Base-by-base conservation (phyloP, 1,140 invertebrate genomes). In the Neodiprion fabricii region DNA sequence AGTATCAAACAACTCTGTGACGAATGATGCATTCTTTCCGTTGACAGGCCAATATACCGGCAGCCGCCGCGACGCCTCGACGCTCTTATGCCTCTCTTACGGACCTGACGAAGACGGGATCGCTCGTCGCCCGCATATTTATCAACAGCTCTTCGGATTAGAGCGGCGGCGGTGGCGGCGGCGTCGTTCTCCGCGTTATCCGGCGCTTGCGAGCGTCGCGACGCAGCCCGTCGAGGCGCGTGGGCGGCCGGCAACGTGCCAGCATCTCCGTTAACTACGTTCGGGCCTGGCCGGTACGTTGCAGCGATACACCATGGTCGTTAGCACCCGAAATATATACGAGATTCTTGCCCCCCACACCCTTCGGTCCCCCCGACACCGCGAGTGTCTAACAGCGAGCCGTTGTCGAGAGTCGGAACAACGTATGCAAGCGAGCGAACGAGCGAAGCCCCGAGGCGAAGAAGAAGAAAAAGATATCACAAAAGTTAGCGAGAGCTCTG, bases 231-330 rank as follows among this genome's bases (percentile, higher is more conserved):
- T 17, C 21, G 40, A 8, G 5, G 40, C 53, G 79, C 79, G 79
- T 81, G 77, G 79, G 79, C 75, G 79, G 75, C 80, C 80, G 79
- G 79, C 79, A 77, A 79, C 80, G 78, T 80, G 79, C 79, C 79
- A 80, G 67, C 73, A 74, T 79, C 76, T 75, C 74, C 75, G 72
- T 75, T 74, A 61, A 21, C 17, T 72, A 1, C 48, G 28, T 17
- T 12, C n/a, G 21, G n/a, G 17, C 50, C 48, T 12, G n/a, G 50
- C 71, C 17, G 23, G 50, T 10, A 4, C 50, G 50, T 40, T 21
- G n/a, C n/a, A 12, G 48, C 17, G 50, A 61, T 61, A 50, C 50
- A 17, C 77, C 49, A 72, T 75, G 76, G 76, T 77, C 77, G 73
- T 74, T 69, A 69, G 67, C 67, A 47, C 17, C 67, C 67, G 76